phyloP scores from a whole-genome alignment of 1,140 invertebrate genomes.

The Cherax quadricarinatus region DNA sequence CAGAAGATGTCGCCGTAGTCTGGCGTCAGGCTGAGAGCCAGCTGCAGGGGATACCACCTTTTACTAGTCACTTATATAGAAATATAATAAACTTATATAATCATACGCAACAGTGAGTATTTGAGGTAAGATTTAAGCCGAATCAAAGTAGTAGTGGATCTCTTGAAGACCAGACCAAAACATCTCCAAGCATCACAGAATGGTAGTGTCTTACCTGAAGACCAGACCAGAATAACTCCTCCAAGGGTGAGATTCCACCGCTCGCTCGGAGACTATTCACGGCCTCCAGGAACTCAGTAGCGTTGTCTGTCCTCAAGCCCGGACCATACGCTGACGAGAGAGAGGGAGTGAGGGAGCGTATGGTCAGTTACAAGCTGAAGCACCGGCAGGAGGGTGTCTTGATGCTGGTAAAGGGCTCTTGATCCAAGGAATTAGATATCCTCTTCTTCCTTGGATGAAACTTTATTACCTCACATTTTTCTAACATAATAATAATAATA shows the following conservation, averaged over 20 bases:
- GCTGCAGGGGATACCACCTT: neutral
- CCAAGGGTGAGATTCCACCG: neutral
- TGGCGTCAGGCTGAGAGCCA: conserved; percentile 56
- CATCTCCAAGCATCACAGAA: neutral
- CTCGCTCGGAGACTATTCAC: neutral
- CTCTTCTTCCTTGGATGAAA: too few relatives aligned
- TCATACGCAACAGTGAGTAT: neutral
- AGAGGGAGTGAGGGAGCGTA: neutral
- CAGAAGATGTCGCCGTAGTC: conserved; percentile 58
- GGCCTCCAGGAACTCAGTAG: conserved; percentile 41
- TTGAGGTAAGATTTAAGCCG: too few relatives aligned
- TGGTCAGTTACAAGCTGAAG: too few relatives aligned
- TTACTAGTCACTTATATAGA: neutral
- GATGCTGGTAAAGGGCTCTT: too few relatives aligned
- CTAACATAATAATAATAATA: too few relatives aligned
- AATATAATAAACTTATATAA: too few relatives aligned
- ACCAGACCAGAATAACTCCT: conserved; percentile 37
- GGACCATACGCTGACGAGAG: neutral
- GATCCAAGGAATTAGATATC: too few relatives aligned
- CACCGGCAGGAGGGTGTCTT: too few relatives aligned
- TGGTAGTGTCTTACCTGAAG: conserved; percentile 5
- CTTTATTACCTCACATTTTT: too few relatives aligned
- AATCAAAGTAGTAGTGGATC: neutral
- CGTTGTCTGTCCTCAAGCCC: conserved; percentile 25
- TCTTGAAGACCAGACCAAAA: conserved; percentile 44